These are phyloP conservation scores for Cosmorhoe ocellata DNA, from an alignment of 2,888 invertebrate genomes.

Conservation along the genomic window DNA sequence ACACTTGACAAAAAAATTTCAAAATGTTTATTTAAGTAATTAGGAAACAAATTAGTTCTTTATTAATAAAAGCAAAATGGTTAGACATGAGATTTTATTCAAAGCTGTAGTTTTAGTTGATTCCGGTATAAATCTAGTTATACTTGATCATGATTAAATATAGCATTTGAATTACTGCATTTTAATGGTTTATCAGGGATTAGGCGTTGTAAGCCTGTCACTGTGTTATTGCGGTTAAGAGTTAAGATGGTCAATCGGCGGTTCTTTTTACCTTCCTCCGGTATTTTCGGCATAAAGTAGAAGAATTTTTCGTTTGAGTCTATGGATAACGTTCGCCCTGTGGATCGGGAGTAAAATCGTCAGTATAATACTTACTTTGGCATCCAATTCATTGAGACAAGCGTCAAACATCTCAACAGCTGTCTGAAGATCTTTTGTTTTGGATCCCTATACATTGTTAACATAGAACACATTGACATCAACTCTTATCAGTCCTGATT, in stretches of 20 bases:
- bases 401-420: no score
- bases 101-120: conserved; percentile 27
- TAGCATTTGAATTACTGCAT: conserved; percentile 51
- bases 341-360: conserved; percentile 63
- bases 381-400: no score
- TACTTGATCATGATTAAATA: conserved; percentile 54
- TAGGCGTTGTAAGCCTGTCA: conserved; percentile 76
- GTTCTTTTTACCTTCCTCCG: conserved; percentile 74
- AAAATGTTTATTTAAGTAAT: background rate
- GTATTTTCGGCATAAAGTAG: conserved; percentile 77
- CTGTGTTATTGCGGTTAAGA: conserved; percentile 75
- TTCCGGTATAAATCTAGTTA: conserved; percentile 29
- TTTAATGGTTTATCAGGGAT: conserved; percentile 58
- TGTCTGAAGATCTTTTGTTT: no score
- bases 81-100: conserved; percentile 25
- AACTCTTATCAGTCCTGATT: no score
- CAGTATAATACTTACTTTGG: conserved; percentile 42
- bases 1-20: no score
- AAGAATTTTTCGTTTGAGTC: conserved; percentile 73
- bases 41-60: conserved; percentile 9
- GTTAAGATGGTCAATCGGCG: conserved; percentile 63
- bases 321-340: conserved; percentile 78
- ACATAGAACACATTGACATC: no score
- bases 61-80: conserved; percentile 27
- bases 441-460: no score